Base-by-base conservation (phyloP, 2,888 invertebrate species). In the Cheiracanthium punctorium region DNA sequence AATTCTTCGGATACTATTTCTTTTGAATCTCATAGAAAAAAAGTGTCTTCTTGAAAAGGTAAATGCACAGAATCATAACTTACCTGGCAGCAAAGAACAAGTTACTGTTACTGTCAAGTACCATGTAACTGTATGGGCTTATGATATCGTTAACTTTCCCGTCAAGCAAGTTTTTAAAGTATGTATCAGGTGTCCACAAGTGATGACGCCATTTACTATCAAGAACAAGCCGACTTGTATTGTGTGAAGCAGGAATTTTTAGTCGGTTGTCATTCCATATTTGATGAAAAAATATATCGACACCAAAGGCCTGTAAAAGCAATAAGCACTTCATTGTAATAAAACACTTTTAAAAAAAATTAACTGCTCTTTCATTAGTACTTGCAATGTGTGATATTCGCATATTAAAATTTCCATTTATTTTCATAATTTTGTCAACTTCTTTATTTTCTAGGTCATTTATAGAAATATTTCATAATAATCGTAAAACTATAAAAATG, bases 111-210 rank as follows among this genome's bases (percentile, higher is more conserved):
- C 82, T 89, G 28, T 87, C 73, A 32, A 89, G 28, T n/a, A 82
- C 77, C 72, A 89, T 84, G 48, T 88, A 89, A 20, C 77, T 81
- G 48, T 88, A 87, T 17, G 89, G 89, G 29, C 87, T 87, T 48
- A 89, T 88, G 64, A 88, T 87, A 41, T 84, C 80, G 37, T 87
- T 82, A 20, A 89, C 82, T 74, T 82, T 87, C n/a, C 89, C 88
- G n/a, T 87, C 87, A 7, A 88, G 79, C 0, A 88, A 75, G 65
- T 89, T 89, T 48, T 88, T 86, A 64, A 89, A 89, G 32, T 88
- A 89, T 10, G 88, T 89, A 58, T 89, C 88, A 0, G 89, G 89
- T 8, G 88, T 88, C 89, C 89, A 89, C 2, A 89, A 48, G 24
- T 87, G 72, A 0, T 76, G 77, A 17, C 85, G 32, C 89, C 89